These are phyloP conservation scores for Thalassarche chlororhynchos DNA, from an alignment of 2,113 vertebrate species.

Conservation along the genomic window DNA sequence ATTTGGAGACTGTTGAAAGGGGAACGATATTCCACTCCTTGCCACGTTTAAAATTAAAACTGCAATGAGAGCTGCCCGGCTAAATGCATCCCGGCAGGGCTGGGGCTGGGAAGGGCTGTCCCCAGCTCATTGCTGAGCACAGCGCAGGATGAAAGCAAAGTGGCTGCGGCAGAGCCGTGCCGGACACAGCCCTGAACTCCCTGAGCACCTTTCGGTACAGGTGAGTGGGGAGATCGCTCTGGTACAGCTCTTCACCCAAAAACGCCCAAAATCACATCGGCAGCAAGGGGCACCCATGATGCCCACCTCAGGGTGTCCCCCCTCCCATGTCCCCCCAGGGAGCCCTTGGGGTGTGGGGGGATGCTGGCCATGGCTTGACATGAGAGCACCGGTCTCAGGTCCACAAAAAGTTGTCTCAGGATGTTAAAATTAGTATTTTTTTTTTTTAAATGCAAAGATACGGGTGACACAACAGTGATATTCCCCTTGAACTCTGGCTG, in stretches of 20 bases:
- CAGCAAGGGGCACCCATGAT: neutral
- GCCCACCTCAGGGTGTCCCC: no score
- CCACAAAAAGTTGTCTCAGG: no score
- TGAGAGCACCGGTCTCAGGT: rapidly evolving
- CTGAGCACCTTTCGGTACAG: neutral
- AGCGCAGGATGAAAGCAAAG: neutral
- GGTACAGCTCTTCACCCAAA: neutral
- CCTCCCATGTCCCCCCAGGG: rapidly evolving
- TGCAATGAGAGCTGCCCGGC: neutral
- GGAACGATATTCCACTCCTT: neutral
- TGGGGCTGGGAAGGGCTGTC: neutral
- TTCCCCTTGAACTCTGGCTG: neutral
- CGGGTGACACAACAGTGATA: neutral
- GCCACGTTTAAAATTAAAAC: neutral
- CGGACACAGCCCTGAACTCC: neutral
- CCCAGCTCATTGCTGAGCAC: neutral
- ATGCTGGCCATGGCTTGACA: neutral
- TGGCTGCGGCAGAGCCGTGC: neutral
- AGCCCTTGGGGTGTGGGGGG: neutral
- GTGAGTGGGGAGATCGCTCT: neutral
- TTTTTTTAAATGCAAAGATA: neutral
- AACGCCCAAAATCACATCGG: rapidly evolving
- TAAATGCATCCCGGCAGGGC: neutral
- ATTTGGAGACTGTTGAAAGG: neutral
- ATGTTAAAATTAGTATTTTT: neutral